Evolutionary conservation across 2,113 vertebrate genomes (phyloP).

Genomic region (Silurus meridionalis): DNA sequence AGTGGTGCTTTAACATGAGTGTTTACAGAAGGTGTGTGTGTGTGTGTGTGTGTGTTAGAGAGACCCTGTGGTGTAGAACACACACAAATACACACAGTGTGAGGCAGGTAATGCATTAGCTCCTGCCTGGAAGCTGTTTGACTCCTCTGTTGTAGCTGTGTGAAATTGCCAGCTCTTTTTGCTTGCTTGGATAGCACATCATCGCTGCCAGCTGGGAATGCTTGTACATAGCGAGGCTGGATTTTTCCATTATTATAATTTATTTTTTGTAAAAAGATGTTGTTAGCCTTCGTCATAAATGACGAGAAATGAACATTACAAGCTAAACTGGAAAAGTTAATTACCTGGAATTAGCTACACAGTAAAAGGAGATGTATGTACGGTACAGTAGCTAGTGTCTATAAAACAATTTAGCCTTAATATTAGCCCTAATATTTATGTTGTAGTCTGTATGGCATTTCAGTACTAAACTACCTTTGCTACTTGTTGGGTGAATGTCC

Average conservation of each 20-base stretch:
- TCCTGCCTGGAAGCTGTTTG: slow-evolving; percentile 63
- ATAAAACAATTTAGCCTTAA: too few species aligned
- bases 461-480: neutral
- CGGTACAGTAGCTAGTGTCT: neutral
- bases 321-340: neutral
- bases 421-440: neutral
- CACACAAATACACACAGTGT: slow-evolving; percentile 29
- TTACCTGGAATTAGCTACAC: neutral
- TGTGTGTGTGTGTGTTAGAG: too few species aligned
- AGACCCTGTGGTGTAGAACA: slow-evolving; percentile 12
- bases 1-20: slow-evolving; percentile 63
- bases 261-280: slow-evolving; percentile 3
- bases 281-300: neutral
- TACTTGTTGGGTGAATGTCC: neutral
- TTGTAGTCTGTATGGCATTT: neutral
- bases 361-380: neutral
- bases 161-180: slow-evolving; percentile 55
- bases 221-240: slow-evolving; percentile 8
- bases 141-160: slow-evolving; percentile 64
- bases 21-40: slow-evolving; percentile 65
- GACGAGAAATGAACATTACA: neutral
- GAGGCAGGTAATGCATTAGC: slow-evolving; percentile 71
- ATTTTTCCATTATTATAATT: neutral
- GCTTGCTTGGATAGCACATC: slow-evolving; percentile 23
- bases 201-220: slow-evolving; percentile 29